Evolutionary conservation across 1,140 invertebrate species (phyloP), one percentile per base, ranked within the genome.

Genomic region (Penaeus vannamei): DNA sequence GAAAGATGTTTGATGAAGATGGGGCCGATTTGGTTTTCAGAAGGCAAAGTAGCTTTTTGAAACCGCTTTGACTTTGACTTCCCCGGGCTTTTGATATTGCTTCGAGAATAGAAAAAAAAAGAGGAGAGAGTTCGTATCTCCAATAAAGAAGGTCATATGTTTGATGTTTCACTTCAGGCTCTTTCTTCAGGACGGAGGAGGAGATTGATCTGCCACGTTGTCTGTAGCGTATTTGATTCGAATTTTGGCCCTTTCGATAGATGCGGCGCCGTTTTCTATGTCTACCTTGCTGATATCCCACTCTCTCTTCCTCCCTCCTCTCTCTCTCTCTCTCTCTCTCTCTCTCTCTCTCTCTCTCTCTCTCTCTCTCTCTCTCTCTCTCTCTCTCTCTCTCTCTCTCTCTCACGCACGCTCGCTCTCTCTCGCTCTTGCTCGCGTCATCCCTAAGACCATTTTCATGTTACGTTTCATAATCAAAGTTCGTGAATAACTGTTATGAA

Each of bases 11-110:
- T 89, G 87, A 89, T 89, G 87, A 60, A 89, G 87, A 89, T 89
- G 82, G 87, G 81, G 32, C 53, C 53, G 87, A 89, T 89, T 89
- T 89, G 81, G 82, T 72, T 83, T 89, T 89, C 87, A 84, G 82
- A 89, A 84, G 87, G 87, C 79, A 84, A 76, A 77, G 66, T 89
- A 79, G 53, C 53, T 84, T 89, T 89, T 89, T 80, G 69, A 72
- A 72, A 72, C 26, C 69, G 26, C 26, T 26, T 32, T 29, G 69
- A 10, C 69, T 72, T 72, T 72, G 69, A 72, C 69, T 72, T 84
- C 22, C 19, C 29, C 5, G 20, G 7, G 62, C 32, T 64, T 14
- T 29, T 12, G 22, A 32, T 29, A 62, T 84, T 84, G 60, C 42
- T 61, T 72, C 20, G 4, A 64, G 36, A n/a, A 23, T 10, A 10